Conservation (phyloP, 2,888 invertebrate species). For the Ectemnius lituratus region DNA sequence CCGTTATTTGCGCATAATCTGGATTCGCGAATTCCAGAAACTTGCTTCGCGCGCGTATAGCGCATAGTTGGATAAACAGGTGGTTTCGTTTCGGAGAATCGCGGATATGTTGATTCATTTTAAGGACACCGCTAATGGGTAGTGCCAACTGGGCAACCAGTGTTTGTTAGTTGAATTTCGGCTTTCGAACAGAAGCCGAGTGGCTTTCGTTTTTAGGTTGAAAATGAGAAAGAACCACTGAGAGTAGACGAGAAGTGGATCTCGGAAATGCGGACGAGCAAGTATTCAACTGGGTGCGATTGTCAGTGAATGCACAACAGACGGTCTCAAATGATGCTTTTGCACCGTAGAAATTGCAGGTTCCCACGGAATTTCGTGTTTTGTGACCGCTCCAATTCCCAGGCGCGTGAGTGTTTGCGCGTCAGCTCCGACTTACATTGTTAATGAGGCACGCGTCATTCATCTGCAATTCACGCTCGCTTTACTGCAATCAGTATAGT, state of each 20-base stretch:
- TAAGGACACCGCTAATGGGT: not conserved
- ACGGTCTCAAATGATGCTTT: not conserved
- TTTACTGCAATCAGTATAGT: too few relatives aligned
- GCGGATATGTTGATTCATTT: not conserved
- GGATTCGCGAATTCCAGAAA: not conserved
- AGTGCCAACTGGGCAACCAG: not conserved
- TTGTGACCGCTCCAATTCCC: not conserved
- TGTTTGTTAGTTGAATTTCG: not conserved
- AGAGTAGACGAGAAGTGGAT: not conserved
- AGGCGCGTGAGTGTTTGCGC: too few relatives aligned
- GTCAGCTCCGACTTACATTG: too few relatives aligned
- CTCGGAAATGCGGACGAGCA: not conserved
- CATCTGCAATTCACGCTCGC: too few relatives aligned
- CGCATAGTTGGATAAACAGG: not conserved
- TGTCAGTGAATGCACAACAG: not conserved
- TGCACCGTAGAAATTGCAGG: not conserved
- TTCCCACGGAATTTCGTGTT: not conserved
- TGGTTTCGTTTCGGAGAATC: not conserved
- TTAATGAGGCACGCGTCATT: too few relatives aligned
- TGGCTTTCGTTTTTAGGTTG: too few relatives aligned
- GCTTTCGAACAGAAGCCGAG: not conserved
- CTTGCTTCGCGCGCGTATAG: too few relatives aligned
- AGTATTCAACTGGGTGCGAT: not conserved
- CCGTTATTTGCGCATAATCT: conserved; percentile 33
- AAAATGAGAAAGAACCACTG: not conserved